Percentiles rank a stretch among this genome's conserved stretches.
Conservation (phyloP, 2,113 vertebrate species). For the Corythaeola cristata region DNA sequence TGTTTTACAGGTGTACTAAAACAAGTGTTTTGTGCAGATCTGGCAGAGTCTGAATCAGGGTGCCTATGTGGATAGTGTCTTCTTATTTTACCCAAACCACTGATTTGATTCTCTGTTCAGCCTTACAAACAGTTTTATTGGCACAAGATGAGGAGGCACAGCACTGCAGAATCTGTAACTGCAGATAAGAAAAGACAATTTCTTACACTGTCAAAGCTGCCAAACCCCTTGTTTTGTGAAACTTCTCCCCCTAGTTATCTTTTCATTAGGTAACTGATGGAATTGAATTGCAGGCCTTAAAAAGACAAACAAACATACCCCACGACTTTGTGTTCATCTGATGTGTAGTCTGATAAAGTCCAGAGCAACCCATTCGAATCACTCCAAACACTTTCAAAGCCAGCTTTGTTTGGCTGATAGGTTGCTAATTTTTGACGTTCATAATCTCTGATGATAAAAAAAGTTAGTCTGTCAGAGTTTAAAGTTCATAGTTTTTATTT, state of each 20-base stretch:
- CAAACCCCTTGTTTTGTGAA: neutral
- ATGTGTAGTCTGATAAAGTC: neutral
- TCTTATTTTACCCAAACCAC: neutral
- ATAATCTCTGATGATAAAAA: neutral
- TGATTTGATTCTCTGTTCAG: neutral
- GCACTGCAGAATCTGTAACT: neutral
- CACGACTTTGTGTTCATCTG: neutral
- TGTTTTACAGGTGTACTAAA: neutral
- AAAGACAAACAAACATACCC: neutral
- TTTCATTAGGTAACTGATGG: neutral
- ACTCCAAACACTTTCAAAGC: neutral
- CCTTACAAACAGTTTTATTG: neutral
- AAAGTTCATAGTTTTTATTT: too few relatives aligned
- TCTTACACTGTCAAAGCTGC: neutral
- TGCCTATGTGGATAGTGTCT: neutral
- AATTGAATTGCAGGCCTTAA: neutral
- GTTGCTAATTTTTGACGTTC: neutral
- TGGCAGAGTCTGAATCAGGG: neutral
- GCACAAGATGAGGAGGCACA: neutral
- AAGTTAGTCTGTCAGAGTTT: neutral
- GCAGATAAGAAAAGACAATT: constrained; percentile 5
- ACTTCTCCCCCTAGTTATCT: neutral
- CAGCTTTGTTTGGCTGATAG: neutral
- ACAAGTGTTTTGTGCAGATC: neutral
- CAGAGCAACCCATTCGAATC: neutral